These are phyloP conservation scores for Exocentrus adspersus DNA, from an alignment of 2,888 invertebrate genomes.

Conservation along the genomic window DNA sequence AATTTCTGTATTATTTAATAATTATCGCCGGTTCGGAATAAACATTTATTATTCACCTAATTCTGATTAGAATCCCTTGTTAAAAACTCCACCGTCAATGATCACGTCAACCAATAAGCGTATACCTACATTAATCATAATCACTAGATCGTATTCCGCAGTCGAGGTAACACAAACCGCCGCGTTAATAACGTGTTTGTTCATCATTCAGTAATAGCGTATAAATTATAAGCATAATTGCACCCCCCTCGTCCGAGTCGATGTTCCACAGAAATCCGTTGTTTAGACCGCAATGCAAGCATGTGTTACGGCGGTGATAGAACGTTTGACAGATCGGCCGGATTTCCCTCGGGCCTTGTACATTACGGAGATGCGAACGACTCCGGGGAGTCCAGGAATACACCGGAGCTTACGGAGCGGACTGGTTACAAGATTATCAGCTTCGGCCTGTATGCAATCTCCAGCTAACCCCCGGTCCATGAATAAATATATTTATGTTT, in stretches of 20 bases:
- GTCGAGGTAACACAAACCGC: slow-evolving; percentile 18
- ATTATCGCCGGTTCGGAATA: not conserved
- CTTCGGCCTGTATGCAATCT: slow-evolving; percentile 17
- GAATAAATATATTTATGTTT: slow-evolving; percentile 47
- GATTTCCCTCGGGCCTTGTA: slow-evolving; percentile 55
- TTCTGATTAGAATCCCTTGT: not conserved
- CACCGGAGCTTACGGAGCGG: slow-evolving; percentile 24
- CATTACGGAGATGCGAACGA: slow-evolving; percentile 49
- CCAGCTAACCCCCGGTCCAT: slow-evolving; percentile 42
- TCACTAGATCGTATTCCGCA: slow-evolving; percentile 23
- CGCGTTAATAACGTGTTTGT: slow-evolving; percentile 24
- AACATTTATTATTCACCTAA: not conserved
- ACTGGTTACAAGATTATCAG: slow-evolving; percentile 19
- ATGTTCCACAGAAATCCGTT: slow-evolving; percentile 21
- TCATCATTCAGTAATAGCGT: slow-evolving; percentile 27
- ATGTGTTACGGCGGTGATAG: slow-evolving; percentile 39
- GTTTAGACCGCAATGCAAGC: slow-evolving; percentile 28
- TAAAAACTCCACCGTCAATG: not conserved
- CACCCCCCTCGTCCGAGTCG: slow-evolving; percentile 8
- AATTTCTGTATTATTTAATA: not conserved
- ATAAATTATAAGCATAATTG: slow-evolving; percentile 31
- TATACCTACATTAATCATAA: slow-evolving; percentile 23
- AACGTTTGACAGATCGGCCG: slow-evolving; percentile 55
- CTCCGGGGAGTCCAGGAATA: slow-evolving; percentile 41
- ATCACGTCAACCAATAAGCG: not conserved